Conservation (phyloP, 1,140 invertebrate genomes). For the Pararge aegeria region DNA sequence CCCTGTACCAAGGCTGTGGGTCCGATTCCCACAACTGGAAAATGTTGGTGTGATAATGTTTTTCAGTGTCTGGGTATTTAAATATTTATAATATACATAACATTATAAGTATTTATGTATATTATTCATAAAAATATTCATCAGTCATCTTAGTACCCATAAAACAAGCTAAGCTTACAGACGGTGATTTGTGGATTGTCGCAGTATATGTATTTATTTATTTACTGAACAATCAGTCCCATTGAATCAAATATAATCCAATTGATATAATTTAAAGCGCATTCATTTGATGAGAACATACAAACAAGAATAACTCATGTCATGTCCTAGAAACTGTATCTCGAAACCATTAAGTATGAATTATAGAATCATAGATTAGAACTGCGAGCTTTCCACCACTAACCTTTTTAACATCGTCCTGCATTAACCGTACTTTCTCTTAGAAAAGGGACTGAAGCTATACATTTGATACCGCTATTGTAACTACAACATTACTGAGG, state of each 20-base stretch:
- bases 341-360: conserved; percentile 6
- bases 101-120: too few relatives aligned
- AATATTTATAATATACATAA: too few relatives aligned
- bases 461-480: conserved; percentile 13
- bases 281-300: neutral
- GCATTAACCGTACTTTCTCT: conserved; percentile 24
- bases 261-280: neutral
- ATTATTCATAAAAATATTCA: too few relatives aligned
- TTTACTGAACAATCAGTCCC: too few relatives aligned
- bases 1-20: too few relatives aligned
- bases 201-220: too few relatives aligned
- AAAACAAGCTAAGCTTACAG: too few relatives aligned
- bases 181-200: too few relatives aligned
- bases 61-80: too few relatives aligned
- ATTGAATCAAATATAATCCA: neutral
- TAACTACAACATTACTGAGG: neutral
- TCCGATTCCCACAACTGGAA: too few relatives aligned
- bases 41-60: too few relatives aligned
- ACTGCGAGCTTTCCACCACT: conserved; percentile 11
- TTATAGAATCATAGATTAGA: neutral
- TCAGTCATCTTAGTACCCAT: too few relatives aligned
- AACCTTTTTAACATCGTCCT: conserved; percentile 19
- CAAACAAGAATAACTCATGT: neutral
- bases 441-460: conserved; percentile 24
- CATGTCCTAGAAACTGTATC: neutral